Evolutionary conservation across 2,113 vertebrate genomes (phyloP).

Genomic region (Gambusia affinis): DNA sequence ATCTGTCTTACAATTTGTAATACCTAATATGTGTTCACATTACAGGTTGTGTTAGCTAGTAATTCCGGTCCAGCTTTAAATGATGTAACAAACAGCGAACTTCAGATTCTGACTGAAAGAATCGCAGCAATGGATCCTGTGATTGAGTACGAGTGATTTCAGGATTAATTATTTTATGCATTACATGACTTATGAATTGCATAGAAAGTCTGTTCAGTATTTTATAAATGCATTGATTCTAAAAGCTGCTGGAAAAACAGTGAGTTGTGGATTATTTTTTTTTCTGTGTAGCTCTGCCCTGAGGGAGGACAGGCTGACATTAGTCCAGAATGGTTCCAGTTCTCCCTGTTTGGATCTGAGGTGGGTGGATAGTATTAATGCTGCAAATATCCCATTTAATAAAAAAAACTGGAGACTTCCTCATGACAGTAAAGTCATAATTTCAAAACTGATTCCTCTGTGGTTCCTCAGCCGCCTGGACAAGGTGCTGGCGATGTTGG

Average conservation of each 20-base stretch:
- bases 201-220: background rate
- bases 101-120: constrained; percentile 88
- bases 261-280: background rate
- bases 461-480: constrained; percentile 87
- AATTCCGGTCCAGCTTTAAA: constrained; percentile 96
- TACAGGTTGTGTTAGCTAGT: constrained; percentile 93
- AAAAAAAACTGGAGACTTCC: background rate
- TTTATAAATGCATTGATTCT: background rate
- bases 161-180: background rate
- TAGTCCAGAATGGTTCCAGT: constrained; percentile 95
- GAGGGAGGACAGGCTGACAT: constrained; percentile 83
- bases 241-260: background rate
- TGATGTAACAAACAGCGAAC: constrained; percentile 92
- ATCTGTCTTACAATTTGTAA: background rate
- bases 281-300: constrained; percentile 80
- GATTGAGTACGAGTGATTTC: constrained; percentile 80
- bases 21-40: background rate
- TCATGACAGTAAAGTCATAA: no score
- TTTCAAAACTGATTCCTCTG: background rate
- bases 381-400: background rate
- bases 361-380: constrained; percentile 67
- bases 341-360: constrained; percentile 96
- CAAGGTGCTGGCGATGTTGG: constrained; percentile 88
- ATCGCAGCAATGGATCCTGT: constrained; percentile 91
- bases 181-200: background rate